Evolutionary conservation across 2,797 vertebrate species (phyloP).

Genomic region (Poliocrania exsul): DNA sequence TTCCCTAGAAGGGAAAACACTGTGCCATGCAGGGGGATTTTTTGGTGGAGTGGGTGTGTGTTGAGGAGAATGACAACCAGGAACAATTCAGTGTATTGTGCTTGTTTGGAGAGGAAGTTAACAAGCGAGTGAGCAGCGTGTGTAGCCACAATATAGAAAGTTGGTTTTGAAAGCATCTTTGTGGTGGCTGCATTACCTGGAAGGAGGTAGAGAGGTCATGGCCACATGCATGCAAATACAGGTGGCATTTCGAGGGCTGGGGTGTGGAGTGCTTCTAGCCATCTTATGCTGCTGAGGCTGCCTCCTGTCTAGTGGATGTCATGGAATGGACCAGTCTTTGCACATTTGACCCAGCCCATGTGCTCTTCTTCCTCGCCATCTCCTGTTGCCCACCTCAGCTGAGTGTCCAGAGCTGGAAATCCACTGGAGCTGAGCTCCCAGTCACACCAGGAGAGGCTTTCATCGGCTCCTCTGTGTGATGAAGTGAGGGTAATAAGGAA

Average conservation of each 20-base stretch:
- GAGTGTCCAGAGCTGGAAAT: not conserved
- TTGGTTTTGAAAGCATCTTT: not conserved
- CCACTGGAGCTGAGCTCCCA: not conserved
- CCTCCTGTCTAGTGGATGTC: not conserved
- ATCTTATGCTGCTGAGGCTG: not conserved
- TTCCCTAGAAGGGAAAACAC: not conserved
- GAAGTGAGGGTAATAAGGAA: not conserved
- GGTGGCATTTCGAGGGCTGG: not conserved
- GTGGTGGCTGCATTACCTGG: not conserved
- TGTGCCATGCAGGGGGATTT: not conserved
- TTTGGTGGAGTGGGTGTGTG: not conserved
- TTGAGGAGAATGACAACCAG: not conserved
- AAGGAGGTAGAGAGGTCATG: not conserved
- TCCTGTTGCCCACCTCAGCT: not conserved
- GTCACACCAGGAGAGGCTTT: not conserved
- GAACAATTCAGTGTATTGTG: not conserved
- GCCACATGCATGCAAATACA: not conserved
- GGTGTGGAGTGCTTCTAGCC: not conserved
- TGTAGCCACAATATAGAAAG: not conserved
- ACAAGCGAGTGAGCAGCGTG: not conserved
- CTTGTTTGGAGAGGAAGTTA: not conserved
- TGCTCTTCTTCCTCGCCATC: not conserved
- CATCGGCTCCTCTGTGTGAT: not conserved
- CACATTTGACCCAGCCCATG: not conserved
- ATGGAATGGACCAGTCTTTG: not conserved